Base-by-base conservation (phyloP, 1,140 invertebrate species). In the Temnothorax nylanderi region DNA sequence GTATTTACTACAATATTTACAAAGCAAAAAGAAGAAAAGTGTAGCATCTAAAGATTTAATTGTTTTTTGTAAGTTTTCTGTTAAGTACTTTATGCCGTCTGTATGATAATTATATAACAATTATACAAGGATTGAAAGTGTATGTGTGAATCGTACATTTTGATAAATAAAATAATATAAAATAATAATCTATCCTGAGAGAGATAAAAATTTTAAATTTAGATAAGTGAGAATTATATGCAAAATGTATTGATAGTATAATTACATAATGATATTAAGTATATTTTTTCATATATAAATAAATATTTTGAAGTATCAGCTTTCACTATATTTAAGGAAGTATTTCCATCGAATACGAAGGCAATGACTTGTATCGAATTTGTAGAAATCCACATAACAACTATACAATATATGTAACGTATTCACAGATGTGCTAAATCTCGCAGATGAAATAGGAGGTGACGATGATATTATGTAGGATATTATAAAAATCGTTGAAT, bases 401-500 rank as follows among this genome's bases (percentile, higher is more conserved):
- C 0, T 13, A 26, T 26, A n/a, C 32, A 49, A 65, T 78, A 16
- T n/a, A 21, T 58, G 26, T 18, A 8, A 8, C 34, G 11, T 6
- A 64, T 11, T 4, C 37, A 6, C 34, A 72, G 11, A n/a, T 72
- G 16, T 71, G 16, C 54, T 56, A 32, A 56, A 34, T n/a, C 37
- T 41, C 32, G n/a, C 8, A 26, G 11, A 69, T 69, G 16, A 81
- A 56, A 26, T 58, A 72, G 34, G 21, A 71, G 16, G 18, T 47
- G 51, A 71, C 49, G 5, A 41, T 71, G 67, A 34, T 7, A 34
- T 58, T n/a, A 72, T 37, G 16, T 26, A 37, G 21, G 13, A 2
- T 1, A 16, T 54, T 0, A 18, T n/a, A 82, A 82, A 56, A 72
- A 82, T 82, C 26, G 10, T 3, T 74, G 13, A 13, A 82, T 58